These are phyloP conservation scores for Hydraecia micacea DNA, from an alignment of 2,888 invertebrate species.

Conservation along the genomic window DNA sequence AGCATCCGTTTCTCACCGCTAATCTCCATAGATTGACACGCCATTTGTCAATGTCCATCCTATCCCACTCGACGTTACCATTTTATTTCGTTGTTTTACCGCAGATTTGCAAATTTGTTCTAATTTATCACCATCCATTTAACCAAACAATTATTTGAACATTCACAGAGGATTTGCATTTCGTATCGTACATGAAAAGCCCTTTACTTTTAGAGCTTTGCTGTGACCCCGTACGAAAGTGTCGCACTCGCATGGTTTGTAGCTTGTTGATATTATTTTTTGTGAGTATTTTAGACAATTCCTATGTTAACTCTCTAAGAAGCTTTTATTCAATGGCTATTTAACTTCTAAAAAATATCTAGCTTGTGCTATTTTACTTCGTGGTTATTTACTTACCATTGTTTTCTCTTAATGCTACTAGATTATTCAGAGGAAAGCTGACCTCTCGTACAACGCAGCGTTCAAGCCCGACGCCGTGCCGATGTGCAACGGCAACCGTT, in stretches of 20 bases:
- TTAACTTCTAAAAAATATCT: background rate
- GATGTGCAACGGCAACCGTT: conserved; percentile 76
- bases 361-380: background rate
- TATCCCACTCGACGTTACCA: conserved; percentile 37
- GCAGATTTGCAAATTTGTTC: conserved; percentile 50
- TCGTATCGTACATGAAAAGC: conserved; percentile 17
- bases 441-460: conserved; percentile 65
- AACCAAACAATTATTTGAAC: conserved; percentile 41
- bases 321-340: conserved; percentile 45
- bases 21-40: conserved; percentile 61
- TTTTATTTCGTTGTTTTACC: conserved; percentile 53
- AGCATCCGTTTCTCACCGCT: conserved; percentile 37
- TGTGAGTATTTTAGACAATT: conserved; percentile 45
- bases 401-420: conserved; percentile 71
- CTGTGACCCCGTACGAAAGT: conserved; percentile 33
- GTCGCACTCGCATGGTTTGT: conserved; percentile 63
- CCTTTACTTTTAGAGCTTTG: conserved; percentile 11
- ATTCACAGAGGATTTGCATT: conserved; percentile 44
- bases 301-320: background rate
- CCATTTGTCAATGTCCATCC: conserved; percentile 58
- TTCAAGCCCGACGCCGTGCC: conserved; percentile 66
- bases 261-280: conserved; percentile 48
- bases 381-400: conserved; percentile 41
- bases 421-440: conserved; percentile 70
- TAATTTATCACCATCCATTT: conserved; percentile 48